Percentiles rank a stretch among this genome's conserved stretches.
phyloP scores from a whole-genome alignment of 2,113 vertebrate species.

The Silurus glanis region DNA sequence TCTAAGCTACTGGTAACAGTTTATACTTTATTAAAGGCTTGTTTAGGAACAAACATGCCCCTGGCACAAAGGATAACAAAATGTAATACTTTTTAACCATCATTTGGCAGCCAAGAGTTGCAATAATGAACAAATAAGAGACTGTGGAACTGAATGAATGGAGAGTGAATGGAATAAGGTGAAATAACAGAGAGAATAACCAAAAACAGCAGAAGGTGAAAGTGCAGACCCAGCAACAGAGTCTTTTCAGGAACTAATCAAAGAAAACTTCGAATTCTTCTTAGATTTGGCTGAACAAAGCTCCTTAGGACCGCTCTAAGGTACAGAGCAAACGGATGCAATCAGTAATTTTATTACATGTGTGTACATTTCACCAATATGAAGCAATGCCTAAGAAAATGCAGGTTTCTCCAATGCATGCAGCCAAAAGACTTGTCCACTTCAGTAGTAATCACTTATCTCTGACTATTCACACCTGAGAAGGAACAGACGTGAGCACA shows the following conservation, averaged over 20 bases:
- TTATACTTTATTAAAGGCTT: neutral
- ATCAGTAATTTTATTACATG: neutral
- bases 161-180: neutral
- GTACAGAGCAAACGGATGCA: neutral
- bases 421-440: neutral
- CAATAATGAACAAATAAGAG: neutral
- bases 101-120: neutral
- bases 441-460: neutral
- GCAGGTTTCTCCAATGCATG: neutral
- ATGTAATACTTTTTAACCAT: neutral
- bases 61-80: conserved; percentile 3
- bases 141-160: conserved; percentile 1
- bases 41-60: neutral
- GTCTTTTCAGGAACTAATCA: neutral
- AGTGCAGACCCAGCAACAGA: conserved; percentile 5
- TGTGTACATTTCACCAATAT: neutral
- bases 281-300: neutral
- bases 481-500: neutral
- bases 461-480: conserved; percentile 20
- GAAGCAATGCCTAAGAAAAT: neutral
- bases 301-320: neutral
- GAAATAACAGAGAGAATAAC: neutral
- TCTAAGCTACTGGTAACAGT: neutral
- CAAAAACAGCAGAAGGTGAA: neutral
- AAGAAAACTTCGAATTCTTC: neutral